A percentile compares a stretch with the other conserved stretches of the same genome.
These are phyloP conservation scores for Microtus ochrogaster DNA, from an alignment of 2,113 vertebrate species.

Conservation along the genomic window DNA sequence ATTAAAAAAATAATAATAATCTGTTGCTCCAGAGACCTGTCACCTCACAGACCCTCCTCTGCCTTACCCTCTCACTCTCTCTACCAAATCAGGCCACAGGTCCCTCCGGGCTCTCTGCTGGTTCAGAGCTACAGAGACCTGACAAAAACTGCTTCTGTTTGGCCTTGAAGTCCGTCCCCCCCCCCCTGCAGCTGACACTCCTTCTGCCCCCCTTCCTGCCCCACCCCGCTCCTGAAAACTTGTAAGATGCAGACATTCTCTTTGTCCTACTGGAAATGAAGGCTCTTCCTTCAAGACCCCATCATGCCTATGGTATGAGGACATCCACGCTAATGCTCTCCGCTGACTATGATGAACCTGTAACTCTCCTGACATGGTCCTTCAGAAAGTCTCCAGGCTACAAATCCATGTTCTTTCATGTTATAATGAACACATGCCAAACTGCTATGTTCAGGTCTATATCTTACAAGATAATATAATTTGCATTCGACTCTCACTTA, in stretches of 20 bases:
- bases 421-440: background rate
- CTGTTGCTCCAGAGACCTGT: background rate
- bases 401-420: background rate
- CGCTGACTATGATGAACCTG: background rate
- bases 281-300: background rate
- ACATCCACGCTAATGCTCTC: background rate
- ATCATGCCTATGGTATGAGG: background rate
- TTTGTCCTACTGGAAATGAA: background rate
- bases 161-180: background rate
- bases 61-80: background rate
- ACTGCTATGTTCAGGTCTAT: background rate
- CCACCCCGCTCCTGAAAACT: background rate
- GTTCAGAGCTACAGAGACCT: rapidly evolving
- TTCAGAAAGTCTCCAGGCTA: background rate
- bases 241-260: background rate
- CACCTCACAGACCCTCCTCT: background rate
- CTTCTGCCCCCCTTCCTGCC: no score
- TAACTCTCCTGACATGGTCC: background rate
- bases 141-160: background rate
- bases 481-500: background rate
- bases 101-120: background rate
- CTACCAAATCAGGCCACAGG: background rate
- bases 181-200: no score
- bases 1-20: background rate
- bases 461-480: conserved; percentile 4